Conservation (phyloP, 2,113 vertebrate species). For the Neodon shergylaensis region DNA sequence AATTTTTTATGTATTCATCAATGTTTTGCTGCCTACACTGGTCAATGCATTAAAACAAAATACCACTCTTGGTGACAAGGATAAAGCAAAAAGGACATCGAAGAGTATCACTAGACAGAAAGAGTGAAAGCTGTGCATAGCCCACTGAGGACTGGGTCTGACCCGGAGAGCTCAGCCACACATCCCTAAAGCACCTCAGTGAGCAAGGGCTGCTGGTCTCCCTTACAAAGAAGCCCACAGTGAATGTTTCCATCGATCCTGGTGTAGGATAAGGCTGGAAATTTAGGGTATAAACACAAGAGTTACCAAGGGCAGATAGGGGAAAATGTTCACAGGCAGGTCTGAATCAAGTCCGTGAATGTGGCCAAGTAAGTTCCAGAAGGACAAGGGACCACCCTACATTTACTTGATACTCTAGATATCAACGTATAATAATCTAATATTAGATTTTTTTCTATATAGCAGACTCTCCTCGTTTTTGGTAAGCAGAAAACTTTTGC, state of each 20-base stretch:
- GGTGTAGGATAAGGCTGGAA: not conserved
- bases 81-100: not conserved
- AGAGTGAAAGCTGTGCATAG: not conserved
- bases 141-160: not conserved
- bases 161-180: accelerated
- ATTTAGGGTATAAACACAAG: not conserved
- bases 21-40: not conserved
- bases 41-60: conserved; percentile 17
- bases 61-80: not conserved
- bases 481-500: not conserved
- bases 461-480: not conserved
- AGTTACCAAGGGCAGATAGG: not conserved
- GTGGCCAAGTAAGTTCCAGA: not conserved
- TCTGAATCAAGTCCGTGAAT: not conserved
- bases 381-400: not conserved
- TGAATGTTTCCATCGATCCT: not conserved
- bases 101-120: not conserved
- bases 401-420: not conserved
- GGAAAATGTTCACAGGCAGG: not conserved
- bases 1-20: not conserved
- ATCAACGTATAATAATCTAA: not conserved
- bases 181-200: not conserved
- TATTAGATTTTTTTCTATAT: not conserved
- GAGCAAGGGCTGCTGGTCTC: too few species aligned
- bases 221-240: not conserved